A percentile compares a stretch with the other conserved stretches of the same genome.
These are phyloP conservation scores for Cremastobaeus sp. DNA, from an alignment of 2,888 invertebrate genomes.

Conservation along the genomic window DNA sequence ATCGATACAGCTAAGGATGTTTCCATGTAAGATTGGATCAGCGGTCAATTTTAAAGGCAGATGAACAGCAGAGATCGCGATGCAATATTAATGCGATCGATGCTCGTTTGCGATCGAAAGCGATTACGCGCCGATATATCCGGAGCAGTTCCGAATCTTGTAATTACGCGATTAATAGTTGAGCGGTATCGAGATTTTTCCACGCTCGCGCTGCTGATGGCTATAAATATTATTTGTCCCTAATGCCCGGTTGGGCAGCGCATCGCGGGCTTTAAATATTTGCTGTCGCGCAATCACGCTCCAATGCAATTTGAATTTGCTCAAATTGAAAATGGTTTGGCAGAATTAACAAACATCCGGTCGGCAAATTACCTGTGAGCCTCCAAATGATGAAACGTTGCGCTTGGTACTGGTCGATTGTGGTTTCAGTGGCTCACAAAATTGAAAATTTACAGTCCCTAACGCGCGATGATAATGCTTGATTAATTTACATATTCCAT, in stretches of 20 bases:
- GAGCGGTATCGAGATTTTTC: too few relatives aligned
- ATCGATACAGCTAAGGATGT: neutral
- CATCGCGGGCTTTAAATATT: conserved; percentile 16
- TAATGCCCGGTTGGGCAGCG: neutral
- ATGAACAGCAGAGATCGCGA: too few relatives aligned
- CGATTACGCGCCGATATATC: too few relatives aligned
- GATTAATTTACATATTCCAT: conserved; percentile 21
- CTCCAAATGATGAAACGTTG: conserved; percentile 37
- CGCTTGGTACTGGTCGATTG: conserved; percentile 9
- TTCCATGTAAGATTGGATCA: neutral
- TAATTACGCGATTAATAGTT: too few relatives aligned
- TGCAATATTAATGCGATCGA: too few relatives aligned
- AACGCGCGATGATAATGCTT: conserved; percentile 21
- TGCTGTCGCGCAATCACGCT: conserved; percentile 12
- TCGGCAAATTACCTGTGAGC: conserved; percentile 32
- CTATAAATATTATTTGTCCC: neutral
- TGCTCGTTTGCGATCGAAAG: too few relatives aligned
- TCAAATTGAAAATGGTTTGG: conserved; percentile 36
- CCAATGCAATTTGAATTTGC: conserved; percentile 34
- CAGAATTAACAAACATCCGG: conserved; percentile 52
- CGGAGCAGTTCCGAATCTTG: too few relatives aligned
- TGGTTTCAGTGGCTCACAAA: conserved; percentile 19
- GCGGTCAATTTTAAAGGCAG: neutral
- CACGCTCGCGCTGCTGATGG: too few relatives aligned
- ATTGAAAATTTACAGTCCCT: conserved; percentile 17